These are phyloP conservation scores for Temnothorax unifasciatus DNA, from an alignment of 2,888 invertebrate species.

Conservation along the genomic window DNA sequence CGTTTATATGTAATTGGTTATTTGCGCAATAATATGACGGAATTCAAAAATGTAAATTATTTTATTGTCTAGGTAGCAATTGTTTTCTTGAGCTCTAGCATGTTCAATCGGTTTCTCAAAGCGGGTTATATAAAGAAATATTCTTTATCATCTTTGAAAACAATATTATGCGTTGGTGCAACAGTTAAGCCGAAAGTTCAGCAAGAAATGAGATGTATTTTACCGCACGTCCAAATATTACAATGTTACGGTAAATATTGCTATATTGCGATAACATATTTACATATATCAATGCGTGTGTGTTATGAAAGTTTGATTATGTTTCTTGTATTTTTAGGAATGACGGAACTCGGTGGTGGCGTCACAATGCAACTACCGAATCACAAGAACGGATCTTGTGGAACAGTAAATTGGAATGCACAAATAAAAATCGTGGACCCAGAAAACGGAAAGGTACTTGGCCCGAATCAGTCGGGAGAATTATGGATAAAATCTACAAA, in stretches of 20 bases:
- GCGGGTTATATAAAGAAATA: constrained; percentile 62
- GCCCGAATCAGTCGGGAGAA: constrained; percentile 77
- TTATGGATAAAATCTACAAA: constrained; percentile 60
- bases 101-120: constrained; percentile 70
- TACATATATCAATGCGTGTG: neutral
- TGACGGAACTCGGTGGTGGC: constrained; percentile 77
- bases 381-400: constrained; percentile 76
- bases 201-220: constrained; percentile 41
- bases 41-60: neutral
- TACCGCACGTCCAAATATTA: constrained; percentile 58
- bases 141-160: constrained; percentile 68
- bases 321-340: constrained; percentile 71
- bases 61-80: constrained; percentile 58
- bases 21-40: neutral
- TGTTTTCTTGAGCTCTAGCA: constrained; percentile 70
- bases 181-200: constrained; percentile 63
- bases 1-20: neutral
- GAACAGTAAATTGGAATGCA: constrained; percentile 65
- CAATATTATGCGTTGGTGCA: constrained; percentile 68
- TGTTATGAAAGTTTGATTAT: neutral
- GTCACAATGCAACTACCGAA: constrained; percentile 56
- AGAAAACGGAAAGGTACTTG: constrained; percentile 65
- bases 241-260: constrained; percentile 73
- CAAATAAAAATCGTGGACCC: constrained; percentile 77
- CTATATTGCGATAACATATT: neutral